Evolutionary conservation across 2,113 vertebrate species (phyloP).

Genomic region (Cavia aperea): DNA sequence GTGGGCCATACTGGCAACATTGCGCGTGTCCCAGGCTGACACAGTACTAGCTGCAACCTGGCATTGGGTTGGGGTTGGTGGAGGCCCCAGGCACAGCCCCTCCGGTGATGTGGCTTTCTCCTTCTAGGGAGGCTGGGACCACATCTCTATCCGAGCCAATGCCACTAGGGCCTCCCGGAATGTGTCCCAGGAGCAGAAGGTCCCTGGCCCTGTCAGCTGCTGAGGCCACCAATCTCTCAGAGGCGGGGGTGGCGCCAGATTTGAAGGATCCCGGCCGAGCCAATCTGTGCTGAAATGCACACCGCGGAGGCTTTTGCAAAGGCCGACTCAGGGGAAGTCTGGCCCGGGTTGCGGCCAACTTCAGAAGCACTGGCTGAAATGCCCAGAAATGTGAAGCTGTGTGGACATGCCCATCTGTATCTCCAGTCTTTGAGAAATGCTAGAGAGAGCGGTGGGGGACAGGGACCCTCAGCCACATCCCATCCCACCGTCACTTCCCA

Average conservation of each 20-base stretch:
- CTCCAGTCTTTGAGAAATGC: background rate
- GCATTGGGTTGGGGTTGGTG: background rate
- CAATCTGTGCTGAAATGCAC: background rate
- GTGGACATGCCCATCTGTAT: rapidly evolving
- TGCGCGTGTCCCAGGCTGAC: rapidly evolving
- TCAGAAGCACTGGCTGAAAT: background rate
- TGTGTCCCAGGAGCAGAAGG: background rate
- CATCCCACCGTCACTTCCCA: rapidly evolving
- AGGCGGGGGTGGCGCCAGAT: background rate
- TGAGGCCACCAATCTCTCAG: slow-evolving; percentile 43
- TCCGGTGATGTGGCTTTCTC: rapidly evolving
- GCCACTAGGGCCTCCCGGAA: slow-evolving; percentile 74
- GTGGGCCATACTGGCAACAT: background rate
- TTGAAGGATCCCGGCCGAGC: slow-evolving; percentile 39
- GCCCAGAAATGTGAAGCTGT: slow-evolving; percentile 28
- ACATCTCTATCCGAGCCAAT: slow-evolving; percentile 89
- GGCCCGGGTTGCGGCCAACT: background rate
- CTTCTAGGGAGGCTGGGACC: slow-evolving; percentile 93
- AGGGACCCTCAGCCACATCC: background rate
- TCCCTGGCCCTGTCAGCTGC: slow-evolving; percentile 71
- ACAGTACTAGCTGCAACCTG: background rate
- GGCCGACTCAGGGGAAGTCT: background rate
- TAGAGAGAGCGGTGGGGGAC: background rate
- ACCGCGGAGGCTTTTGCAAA: rapidly evolving
- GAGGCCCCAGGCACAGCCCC: background rate